These are phyloP conservation scores for Apis florea DNA, from an alignment of 1,140 invertebrate genomes.

Conservation along the genomic window DNA sequence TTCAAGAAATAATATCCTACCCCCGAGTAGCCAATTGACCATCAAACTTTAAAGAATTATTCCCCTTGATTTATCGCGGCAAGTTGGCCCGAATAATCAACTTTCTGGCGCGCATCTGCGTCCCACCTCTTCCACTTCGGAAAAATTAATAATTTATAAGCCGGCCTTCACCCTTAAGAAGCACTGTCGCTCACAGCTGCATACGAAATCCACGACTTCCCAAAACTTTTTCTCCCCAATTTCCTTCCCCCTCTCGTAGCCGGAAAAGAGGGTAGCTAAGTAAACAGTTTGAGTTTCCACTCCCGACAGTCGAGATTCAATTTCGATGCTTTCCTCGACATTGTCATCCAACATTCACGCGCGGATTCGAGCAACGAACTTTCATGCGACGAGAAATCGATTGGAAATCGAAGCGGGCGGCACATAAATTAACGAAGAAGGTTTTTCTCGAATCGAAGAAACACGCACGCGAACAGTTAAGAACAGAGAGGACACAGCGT, in stretches of 20 bases:
- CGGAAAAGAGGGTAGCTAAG: constrained; percentile 22
- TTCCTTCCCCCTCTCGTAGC: no score
- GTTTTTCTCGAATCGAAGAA: constrained; percentile 18
- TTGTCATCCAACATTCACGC: constrained; percentile 22
- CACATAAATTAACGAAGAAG: constrained; percentile 31
- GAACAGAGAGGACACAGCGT: constrained; percentile 24
- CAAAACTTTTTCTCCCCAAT: constrained; percentile 8
- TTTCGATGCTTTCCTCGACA: background rate
- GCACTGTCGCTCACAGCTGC: constrained; percentile 25
- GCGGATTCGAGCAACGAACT: background rate
- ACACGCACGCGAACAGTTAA: background rate
- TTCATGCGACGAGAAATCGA: background rate
- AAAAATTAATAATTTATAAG: constrained; percentile 37
- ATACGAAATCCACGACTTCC: constrained; percentile 8
- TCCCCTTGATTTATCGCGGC: constrained; percentile 4
- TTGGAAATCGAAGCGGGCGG: background rate
- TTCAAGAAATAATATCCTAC: background rate
- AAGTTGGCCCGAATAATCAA: constrained; percentile 27
- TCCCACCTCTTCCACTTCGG: background rate
- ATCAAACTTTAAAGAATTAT: background rate
- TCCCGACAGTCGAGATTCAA: background rate
- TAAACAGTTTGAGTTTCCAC: constrained; percentile 22
- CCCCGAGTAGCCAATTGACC: constrained; percentile 3
- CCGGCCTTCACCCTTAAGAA: background rate
- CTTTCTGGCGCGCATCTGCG: constrained; percentile 28